Conservation (phyloP, 2,797 vertebrate species). For the Schizopygopsis malacanthus region DNA sequence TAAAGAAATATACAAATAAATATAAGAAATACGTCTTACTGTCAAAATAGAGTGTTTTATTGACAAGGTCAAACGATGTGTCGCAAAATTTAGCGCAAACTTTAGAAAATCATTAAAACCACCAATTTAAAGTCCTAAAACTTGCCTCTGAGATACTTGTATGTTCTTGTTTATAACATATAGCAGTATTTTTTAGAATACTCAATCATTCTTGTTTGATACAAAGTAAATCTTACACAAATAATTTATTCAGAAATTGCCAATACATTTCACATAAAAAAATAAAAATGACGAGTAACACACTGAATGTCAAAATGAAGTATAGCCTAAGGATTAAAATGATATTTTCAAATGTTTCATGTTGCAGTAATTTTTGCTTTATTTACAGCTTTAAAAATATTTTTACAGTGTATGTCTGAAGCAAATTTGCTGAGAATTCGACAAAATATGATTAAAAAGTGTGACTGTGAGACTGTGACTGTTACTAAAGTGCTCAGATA, state of each 20-base stretch:
- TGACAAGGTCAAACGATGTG: conserved; percentile 2
- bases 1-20: not conserved
- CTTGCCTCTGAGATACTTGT: not conserved
- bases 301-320: not conserved
- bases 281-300: not conserved
- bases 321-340: not conserved
- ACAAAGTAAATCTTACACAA: too few species aligned
- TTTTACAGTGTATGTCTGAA: not conserved
- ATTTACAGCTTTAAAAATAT: not conserved
- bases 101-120: conserved; percentile 9
- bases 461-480: not conserved
- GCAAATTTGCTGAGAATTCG: not conserved
- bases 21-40: not conserved
- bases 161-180: not conserved
- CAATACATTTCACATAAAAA: not conserved
- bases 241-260: not conserved
- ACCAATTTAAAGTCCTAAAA: not conserved
- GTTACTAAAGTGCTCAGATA: not conserved
- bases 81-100: not conserved
- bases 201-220: not conserved
- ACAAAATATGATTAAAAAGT: not conserved
- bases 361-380: too few species aligned
- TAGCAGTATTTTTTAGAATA: not conserved
- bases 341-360: not conserved
- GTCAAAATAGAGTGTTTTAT: not conserved